Evolutionary conservation across 2,797 vertebrate species (phyloP).

Genomic region (Netta rufina): DNA sequence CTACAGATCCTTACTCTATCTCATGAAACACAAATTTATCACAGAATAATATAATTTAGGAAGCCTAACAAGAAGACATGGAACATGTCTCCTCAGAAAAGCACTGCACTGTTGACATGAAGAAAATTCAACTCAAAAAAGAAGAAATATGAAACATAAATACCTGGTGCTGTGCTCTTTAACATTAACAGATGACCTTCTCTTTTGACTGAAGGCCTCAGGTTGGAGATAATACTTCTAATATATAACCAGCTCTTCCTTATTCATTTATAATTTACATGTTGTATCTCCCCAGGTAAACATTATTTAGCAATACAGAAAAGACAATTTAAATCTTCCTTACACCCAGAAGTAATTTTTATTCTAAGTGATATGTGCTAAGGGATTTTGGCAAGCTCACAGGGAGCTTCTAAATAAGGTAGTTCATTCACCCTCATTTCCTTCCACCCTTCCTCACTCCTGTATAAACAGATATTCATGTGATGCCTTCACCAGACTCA

Average conservation of each 20-base stretch:
- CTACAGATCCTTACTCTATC: not conserved
- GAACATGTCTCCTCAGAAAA: not conserved
- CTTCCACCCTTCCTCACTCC: not conserved
- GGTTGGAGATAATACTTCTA: not conserved
- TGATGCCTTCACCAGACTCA: not conserved
- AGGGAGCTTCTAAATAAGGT: slow-evolving; percentile 8
- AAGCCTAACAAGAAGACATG: not conserved
- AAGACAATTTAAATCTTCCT: slow-evolving; percentile 16
- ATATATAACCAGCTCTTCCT: not conserved
- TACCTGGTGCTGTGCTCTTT: not conserved
- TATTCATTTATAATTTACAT: slow-evolving; percentile 10
- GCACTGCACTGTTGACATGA: not conserved
- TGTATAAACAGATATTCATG: not conserved
- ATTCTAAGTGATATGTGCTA: slow-evolving; percentile 14
- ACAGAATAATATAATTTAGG: not conserved
- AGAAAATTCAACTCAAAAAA: not conserved
- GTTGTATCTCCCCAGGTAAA: slow-evolving; percentile 13
- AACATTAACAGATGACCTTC: not conserved
- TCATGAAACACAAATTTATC: not conserved
- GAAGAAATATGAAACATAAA: not conserved
- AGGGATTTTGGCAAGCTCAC: not conserved
- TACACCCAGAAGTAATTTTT: not conserved
- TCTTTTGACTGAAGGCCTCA: not conserved
- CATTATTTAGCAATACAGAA: not conserved
- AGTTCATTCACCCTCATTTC: not conserved